Evolutionary conservation across 2,113 vertebrate species (phyloP).

Genomic region (Pica pica): DNA sequence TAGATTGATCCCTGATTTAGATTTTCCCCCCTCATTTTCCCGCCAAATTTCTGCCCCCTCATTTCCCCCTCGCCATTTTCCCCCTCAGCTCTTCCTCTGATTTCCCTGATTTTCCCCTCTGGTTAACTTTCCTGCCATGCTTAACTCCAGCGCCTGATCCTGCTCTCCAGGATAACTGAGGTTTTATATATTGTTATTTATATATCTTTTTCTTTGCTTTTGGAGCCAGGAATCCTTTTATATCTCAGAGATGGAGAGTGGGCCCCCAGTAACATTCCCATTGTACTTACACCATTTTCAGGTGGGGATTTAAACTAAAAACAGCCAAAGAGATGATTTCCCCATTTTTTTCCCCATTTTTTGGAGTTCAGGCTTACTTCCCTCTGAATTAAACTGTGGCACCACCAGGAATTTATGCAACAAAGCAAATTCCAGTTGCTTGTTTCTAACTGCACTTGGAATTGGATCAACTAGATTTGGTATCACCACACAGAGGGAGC

Average conservation of each 20-base stretch:
- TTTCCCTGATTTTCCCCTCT: not conserved
- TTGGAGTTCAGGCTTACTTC: not conserved
- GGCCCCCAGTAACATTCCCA: not conserved
- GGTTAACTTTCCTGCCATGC: not conserved
- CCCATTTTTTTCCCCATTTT: not conserved
- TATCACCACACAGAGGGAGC: not conserved
- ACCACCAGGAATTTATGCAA: not conserved
- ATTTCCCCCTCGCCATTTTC: not conserved
- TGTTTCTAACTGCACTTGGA: not conserved
- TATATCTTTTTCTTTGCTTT: not conserved
- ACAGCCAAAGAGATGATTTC: not conserved
- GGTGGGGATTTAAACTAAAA: not conserved
- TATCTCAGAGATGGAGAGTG: not conserved
- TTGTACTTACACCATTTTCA: not conserved
- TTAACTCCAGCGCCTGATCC: not conserved
- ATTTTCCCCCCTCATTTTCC: not conserved
- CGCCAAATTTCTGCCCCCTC: fast-evolving
- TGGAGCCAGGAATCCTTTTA: not conserved
- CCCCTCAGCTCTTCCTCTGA: not conserved
- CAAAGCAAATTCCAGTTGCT: not conserved
- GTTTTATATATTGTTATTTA: not conserved
- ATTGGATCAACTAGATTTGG: not conserved
- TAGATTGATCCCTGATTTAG: not conserved
- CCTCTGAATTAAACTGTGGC: not conserved
- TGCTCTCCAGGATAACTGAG: not conserved